Evolutionary conservation across 2,797 vertebrate species (phyloP), one percentile per base, ranked within the genome.

Genomic region (Parauchenoglanis punctatus): DNA sequence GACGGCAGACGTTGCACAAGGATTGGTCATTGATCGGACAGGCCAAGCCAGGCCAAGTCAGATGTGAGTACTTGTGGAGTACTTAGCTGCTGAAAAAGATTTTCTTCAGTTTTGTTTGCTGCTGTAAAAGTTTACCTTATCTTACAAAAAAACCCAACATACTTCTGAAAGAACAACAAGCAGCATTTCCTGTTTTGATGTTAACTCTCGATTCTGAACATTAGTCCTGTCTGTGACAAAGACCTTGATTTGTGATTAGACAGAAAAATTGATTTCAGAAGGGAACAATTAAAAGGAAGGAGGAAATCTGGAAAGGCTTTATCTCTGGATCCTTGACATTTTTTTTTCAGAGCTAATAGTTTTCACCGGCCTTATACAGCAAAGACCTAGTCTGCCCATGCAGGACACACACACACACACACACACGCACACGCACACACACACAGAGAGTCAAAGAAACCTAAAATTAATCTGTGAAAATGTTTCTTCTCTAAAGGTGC

Each of bases 1-100:
- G 73, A 89, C 81, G 85, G 63, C 49, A 85, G 78, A 87, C 72
- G 90, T 23, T 85, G 61, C 82, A 72, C 81, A 89, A 40, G 58
- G 77, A 83, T 28, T 59, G 23, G 7, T 12, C 86, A 31, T 1
- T 40, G 49, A 40, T 81, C n/a, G 49, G 72, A 81, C 65, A 17
- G 82, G 84, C 54, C 87, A 67, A 86, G 84, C 87, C 88, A 85
- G 63, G 44, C 28, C 78, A 59, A 56, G n/a, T 78, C 76, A 23
- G 20, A 44, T 44, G 40, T 40, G 40, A 40, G 40, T 40, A 40
- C 15, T 25, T 40, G 25, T 28, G 46, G n/a, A 54, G 31, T 11
- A 4, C 28, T 67, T 31, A 40, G 31, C 44, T 73, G 72, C 73
- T 76, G 49, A 44, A 7, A 44, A 61, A 25, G 2, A 3, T 40